Evolutionary conservation across 2,113 vertebrate species (phyloP).

Genomic region (Girardinichthys multiradiatus): DNA sequence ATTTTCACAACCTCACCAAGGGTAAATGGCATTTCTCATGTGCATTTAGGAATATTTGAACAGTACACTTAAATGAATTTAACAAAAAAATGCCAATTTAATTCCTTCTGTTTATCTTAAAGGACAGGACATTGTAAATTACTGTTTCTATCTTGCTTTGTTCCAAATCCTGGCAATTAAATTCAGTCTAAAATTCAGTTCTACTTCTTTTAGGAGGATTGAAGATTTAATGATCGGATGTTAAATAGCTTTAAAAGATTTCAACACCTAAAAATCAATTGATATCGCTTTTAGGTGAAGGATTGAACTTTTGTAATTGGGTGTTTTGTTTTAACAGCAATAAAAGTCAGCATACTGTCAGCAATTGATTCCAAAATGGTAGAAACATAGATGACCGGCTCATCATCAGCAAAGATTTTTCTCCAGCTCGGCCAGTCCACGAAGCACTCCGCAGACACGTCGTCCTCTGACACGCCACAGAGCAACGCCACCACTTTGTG

Average conservation of each 20-base stretch:
- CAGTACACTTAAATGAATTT: no score
- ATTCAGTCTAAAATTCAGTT: background rate
- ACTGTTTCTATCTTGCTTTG: background rate
- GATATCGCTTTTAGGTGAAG: no score
- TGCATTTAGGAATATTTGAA: background rate
- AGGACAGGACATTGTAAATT: no score
- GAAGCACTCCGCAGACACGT: conserved; percentile 43
- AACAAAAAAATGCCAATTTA: no score
- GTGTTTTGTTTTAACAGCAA: background rate
- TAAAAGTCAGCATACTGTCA: conserved; percentile 62
- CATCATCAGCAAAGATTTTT: conserved; percentile 76
- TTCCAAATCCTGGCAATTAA: background rate
- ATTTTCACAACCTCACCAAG: no score
- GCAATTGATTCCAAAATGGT: conserved; percentile 68
- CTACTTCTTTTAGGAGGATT: background rate
- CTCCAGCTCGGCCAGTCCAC: conserved; percentile 75
- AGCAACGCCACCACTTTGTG: conserved; percentile 75
- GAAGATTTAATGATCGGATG: background rate
- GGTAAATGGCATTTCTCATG: background rate
- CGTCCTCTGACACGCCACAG: conserved; percentile 70
- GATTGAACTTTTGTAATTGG: no score
- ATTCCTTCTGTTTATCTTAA: no score
- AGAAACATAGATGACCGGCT: conserved; percentile 71
- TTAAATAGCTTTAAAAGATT: no score
- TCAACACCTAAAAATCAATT: no score